phyloP scores from a whole-genome alignment of 1,140 invertebrate species.

The Drosophila subobscura region DNA sequence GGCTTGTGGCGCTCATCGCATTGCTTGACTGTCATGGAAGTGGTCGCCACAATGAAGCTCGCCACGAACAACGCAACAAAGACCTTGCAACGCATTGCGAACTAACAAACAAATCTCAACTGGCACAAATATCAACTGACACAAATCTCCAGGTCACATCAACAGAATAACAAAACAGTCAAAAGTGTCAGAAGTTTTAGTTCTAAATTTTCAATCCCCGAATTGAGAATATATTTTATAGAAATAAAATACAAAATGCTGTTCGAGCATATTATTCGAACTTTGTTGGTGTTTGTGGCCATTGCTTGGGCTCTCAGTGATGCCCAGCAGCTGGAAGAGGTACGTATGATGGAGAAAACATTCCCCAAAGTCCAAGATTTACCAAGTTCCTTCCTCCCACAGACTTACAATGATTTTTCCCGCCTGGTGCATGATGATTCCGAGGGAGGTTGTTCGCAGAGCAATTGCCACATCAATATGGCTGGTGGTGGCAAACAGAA shows the following conservation, averaged over 20 bases:
- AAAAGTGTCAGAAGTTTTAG: background rate
- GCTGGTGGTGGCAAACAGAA: conserved; percentile 56
- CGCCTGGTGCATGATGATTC: background rate
- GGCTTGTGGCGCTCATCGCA: background rate
- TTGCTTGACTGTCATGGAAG: background rate
- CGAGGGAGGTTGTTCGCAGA: background rate
- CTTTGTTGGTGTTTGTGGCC: no score
- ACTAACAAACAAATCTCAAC: conserved; percentile 36
- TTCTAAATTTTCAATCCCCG: background rate
- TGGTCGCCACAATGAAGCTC: conserved; percentile 24
- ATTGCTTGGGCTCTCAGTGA: no score
- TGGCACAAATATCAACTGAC: conserved; percentile 25
- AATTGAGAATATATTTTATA: no score
- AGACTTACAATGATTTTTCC: background rate
- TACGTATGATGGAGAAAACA: no score
- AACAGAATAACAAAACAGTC: background rate
- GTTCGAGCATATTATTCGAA: no score
- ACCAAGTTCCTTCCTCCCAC: background rate
- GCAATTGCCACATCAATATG: background rate
- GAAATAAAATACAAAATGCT: background rate
- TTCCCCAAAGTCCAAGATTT: no score
- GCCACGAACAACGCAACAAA: conserved; percentile 22
- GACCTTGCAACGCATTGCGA: conserved; percentile 38
- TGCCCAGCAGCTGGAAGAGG: no score
- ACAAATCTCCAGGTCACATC: conserved; percentile 14